Evolutionary conservation across 2,797 vertebrate genomes (phyloP).

Genomic region (Lepus oiostolus): DNA sequence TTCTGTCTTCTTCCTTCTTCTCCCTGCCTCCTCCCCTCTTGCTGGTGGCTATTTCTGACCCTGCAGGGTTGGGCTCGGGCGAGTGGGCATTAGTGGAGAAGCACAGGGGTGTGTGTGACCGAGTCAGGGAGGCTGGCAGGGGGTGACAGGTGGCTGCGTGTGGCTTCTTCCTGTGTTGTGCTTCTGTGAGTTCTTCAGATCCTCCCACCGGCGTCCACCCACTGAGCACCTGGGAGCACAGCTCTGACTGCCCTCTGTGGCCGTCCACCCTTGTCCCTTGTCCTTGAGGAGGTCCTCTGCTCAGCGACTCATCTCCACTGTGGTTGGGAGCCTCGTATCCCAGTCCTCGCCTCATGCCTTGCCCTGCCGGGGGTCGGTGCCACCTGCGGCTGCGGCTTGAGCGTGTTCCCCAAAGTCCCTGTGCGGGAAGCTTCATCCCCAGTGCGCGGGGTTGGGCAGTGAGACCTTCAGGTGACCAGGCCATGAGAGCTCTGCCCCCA

Average conservation of each 20-base stretch:
- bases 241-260: background rate
- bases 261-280: background rate
- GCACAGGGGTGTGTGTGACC: background rate
- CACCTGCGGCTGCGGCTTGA: too few species aligned
- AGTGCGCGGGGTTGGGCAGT: too few species aligned
- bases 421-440: too few species aligned
- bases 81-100: background rate
- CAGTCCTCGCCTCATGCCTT: background rate
- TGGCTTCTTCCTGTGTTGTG: background rate
- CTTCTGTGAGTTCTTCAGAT: background rate
- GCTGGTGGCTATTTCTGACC: background rate
- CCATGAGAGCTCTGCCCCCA: too few species aligned
- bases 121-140: background rate
- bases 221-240: too few species aligned
- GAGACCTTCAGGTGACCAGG: too few species aligned
- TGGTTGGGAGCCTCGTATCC: background rate
- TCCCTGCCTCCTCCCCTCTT: background rate
- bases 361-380: too few species aligned
- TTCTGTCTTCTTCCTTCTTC: background rate
- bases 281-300: background rate
- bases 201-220: background rate
- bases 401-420: too few species aligned
- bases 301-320: background rate
- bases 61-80: background rate
- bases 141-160: background rate